Evolutionary conservation across 2,888 invertebrate genomes (phyloP), one percentile per base, ranked within the genome.

Genomic region (Chydorus sphaericus): DNA sequence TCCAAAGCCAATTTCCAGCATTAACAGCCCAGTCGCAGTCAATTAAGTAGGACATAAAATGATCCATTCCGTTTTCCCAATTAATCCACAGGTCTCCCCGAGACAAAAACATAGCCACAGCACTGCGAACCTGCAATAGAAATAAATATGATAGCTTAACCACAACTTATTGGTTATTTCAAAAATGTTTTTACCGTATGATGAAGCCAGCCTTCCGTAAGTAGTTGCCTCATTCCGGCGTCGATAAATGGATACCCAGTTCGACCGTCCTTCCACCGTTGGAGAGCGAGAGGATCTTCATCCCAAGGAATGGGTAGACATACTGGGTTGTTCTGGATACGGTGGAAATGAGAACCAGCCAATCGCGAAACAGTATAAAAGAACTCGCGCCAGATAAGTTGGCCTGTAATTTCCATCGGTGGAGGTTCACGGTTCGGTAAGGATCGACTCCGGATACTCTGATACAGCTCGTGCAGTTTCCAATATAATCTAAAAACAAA

Each of bases 1-100:
- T 79, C 84, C 84, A 85, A 81, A 84, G 81, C 84, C 84, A 85
- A 68, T 84, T 84, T 7, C 83, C 84, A 14, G 83, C 82, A 67
- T 82, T 83, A 0, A 84, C 79, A 0, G 82, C 80, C 82, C 82
- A 83, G 66, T 84, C 84, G 26, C 82, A 83, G 64, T 84, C 84
- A 16, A 84, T 69, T 44, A 84, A 70, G 63, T 81, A 77, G 67
- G 80, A 77, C 18, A 81, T 70, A 68, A 81, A 81, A 67, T 80
- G 80, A 53, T 77, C 69, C 48, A 81, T 68, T 1, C 84, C 83
- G 61, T 77, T 76, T 63, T 82, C 83, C 84, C 84, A 84, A 61
- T 76, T 79, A 54, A 82, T 73, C 83, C 83, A 84, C 56, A 84
- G 73, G 7, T 81, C 81, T n/a, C 83, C 83, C 6, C 84, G 74